Conservation (phyloP, 2,113 vertebrate genomes). For the Callaeas wilsoni region DNA sequence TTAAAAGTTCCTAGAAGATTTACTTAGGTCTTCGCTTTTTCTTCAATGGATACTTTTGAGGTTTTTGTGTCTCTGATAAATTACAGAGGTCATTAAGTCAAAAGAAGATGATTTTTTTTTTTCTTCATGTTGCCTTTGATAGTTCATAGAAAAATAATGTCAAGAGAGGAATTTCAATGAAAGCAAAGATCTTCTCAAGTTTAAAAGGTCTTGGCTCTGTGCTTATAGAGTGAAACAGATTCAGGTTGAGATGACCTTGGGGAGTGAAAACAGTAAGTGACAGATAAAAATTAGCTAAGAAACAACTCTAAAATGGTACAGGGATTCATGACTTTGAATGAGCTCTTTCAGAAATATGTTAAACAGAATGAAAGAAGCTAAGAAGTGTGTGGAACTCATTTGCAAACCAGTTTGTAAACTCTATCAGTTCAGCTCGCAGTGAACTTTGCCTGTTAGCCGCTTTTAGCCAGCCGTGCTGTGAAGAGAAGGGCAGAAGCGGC, state of each 20-base stretch:
- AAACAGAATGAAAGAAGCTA: neutral
- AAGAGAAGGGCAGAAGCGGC: too few relatives aligned
- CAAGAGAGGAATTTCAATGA: neutral
- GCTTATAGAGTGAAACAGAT: neutral
- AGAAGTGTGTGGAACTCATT: neutral
- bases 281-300: neutral
- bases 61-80: conserved; percentile 5
- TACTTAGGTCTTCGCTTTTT: neutral
- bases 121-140: neutral
- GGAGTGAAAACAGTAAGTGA: neutral
- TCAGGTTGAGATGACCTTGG: neutral
- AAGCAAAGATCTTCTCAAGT: neutral
- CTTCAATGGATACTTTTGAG: neutral
- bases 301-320: neutral
- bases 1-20: neutral
- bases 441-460: neutral
- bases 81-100: neutral
- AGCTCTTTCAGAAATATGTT: neutral
- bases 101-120: neutral
- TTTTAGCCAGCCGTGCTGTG: neutral
- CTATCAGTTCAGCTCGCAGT: neutral
- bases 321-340: neutral
- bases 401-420: neutral
- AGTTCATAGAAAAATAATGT: neutral
- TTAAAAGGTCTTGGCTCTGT: neutral